A percentile compares a stretch with the other conserved stretches of the same genome.
These are phyloP conservation scores for Luperina nickerlii DNA, from an alignment of 2,888 invertebrate species.

Conservation along the genomic window DNA sequence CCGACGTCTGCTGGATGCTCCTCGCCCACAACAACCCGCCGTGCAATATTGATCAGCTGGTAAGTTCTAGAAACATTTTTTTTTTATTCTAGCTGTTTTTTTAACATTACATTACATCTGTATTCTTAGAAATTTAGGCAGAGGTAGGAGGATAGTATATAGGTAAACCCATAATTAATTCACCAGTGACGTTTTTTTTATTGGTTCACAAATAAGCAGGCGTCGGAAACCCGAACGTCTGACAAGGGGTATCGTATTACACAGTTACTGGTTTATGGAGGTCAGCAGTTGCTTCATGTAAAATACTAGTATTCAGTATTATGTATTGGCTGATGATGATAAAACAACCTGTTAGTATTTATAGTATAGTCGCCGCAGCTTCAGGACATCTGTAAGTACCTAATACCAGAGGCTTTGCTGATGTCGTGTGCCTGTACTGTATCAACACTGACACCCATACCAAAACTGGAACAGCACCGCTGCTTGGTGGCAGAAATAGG, in stretches of 20 bases:
- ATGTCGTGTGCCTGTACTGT: background rate
- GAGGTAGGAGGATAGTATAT: background rate
- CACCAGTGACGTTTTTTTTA: background rate
- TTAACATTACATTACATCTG: background rate
- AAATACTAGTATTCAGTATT: background rate
- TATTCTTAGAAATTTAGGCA: background rate
- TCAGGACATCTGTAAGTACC: background rate
- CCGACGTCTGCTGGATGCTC: conserved; percentile 96
- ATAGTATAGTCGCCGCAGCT: background rate
- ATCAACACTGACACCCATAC: too few species aligned
- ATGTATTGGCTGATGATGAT: background rate
- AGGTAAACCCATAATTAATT: background rate
- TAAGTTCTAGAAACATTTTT: conserved; percentile 82
- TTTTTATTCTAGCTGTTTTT: background rate
- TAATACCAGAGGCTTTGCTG: background rate
- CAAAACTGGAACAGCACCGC: background rate
- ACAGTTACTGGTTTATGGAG: background rate
- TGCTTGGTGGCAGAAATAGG: background rate
- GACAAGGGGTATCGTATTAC: background rate
- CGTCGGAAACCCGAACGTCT: background rate
- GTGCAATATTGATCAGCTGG: conserved; percentile 96
- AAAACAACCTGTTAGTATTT: background rate
- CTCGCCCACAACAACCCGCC: conserved; percentile 95
- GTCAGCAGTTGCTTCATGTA: background rate
- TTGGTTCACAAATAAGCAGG: too few species aligned